These are phyloP conservation scores for Drosophila paramelanica DNA, from an alignment of 2,888 invertebrate species.

Conservation along the genomic window DNA sequence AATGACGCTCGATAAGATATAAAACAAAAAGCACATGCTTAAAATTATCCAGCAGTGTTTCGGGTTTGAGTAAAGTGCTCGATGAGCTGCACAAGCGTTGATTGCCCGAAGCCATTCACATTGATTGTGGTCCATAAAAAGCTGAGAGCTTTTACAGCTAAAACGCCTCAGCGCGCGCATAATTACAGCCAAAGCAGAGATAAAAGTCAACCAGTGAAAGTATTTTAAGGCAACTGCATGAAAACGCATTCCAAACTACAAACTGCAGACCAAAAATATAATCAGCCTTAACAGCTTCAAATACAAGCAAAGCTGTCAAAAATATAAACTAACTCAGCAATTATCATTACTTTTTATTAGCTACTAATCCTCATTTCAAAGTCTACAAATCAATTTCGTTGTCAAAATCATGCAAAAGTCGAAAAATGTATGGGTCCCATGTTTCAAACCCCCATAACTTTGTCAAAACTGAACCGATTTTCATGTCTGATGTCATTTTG, in stretches of 20 bases:
- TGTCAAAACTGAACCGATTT: too few species aligned
- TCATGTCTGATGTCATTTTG: too few species aligned
- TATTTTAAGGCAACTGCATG: constrained; percentile 22
- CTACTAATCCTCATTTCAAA: too few species aligned
- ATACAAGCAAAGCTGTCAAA: too few species aligned
- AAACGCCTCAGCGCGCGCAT: constrained; percentile 39
- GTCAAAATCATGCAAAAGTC: too few species aligned
- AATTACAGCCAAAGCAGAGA: constrained; percentile 39
- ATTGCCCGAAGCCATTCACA: constrained; percentile 44
- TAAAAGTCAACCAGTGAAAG: constrained; percentile 28
- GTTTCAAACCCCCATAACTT: too few species aligned
- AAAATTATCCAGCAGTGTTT: constrained; percentile 33
- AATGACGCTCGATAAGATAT: constrained; percentile 25
- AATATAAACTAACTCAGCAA: too few species aligned
- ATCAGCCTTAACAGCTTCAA: neutral
- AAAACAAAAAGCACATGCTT: constrained; percentile 37
- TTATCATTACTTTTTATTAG: too few species aligned
- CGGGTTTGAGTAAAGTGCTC: constrained; percentile 38
- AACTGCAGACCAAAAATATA: neutral
- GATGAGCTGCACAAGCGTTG: constrained; percentile 22
- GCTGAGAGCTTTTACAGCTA: constrained; percentile 41
- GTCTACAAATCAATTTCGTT: too few species aligned
- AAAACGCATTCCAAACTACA: neutral
- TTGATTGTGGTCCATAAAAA: constrained; percentile 67
- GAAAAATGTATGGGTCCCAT: too few species aligned